Base-by-base conservation (phyloP, 1,140 invertebrate genomes). In the Atopsyche davidsoni region DNA sequence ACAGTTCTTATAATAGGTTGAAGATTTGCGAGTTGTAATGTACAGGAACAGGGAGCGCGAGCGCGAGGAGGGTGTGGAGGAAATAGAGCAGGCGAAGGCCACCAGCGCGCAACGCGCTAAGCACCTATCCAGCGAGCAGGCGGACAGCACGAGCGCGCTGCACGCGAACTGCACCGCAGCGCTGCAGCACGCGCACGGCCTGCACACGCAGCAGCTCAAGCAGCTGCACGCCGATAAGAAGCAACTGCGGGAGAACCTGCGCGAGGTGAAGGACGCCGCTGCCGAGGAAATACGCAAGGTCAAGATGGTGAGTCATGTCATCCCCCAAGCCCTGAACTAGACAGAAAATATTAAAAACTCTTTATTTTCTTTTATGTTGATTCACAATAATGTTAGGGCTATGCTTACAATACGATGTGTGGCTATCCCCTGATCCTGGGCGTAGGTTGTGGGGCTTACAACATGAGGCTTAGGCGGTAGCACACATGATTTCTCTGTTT, bases 221-320 rank as follows among this genome's bases (percentile, higher is more conserved):
- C 82, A 89, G 60, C 65, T 93, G 2, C 69, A 87, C 1, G 79
- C 80, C 53, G 90, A 95, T 60, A 92, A 92, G 63, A 78, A 82
- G 14, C 73, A 80, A 2, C 65, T 92, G 35, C 85, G 88, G 53
- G 78, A 80, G 48, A 73, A 82, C 46, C 75, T 89, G 7, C 80
- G 83, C 55, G 87, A 92, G 63, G 77, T 83, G 58, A 79, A 88
- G 60, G 55, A 83, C 18, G 36, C 50, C 21, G 44, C 42, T 11
- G 31, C 39, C 38, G 56, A 58, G 21, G 51, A 58, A 51, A 23
- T 54, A 16, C 48, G 35, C 28, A 17, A 31, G 13, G 51, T 57
- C 21, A 57, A 57, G 21, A 22, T 57, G 14, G 55, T 57, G 13
- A n/a, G n/a, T n/a, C n/a, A n/a, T n/a, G n/a, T n/a, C n/a, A n/a